Conservation (phyloP, 2,113 vertebrate genomes). For the Equus quagga region DNA sequence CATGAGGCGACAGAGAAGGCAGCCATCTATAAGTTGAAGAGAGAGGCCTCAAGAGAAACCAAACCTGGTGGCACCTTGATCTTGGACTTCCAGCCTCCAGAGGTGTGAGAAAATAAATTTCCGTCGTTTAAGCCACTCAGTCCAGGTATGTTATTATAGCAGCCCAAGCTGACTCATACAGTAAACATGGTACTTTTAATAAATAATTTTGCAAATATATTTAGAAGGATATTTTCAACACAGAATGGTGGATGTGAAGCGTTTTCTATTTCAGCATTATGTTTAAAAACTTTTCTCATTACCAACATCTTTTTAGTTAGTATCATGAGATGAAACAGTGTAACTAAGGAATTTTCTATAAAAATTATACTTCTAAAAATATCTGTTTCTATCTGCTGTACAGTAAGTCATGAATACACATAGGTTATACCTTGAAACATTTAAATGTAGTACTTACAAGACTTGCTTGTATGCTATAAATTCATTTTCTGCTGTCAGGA, state of each 20-base stretch:
- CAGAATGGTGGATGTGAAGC: not conserved
- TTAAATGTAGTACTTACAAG: not conserved
- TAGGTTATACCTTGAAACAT: not conserved
- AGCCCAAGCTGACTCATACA: not conserved
- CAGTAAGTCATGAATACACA: not conserved
- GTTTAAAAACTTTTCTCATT: constrained; percentile 63
- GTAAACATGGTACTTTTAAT: not conserved
- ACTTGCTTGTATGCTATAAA: constrained; percentile 45
- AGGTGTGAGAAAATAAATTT: not conserved
- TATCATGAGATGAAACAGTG: constrained; percentile 44
- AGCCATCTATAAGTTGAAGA: not conserved
- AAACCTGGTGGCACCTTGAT: not conserved
- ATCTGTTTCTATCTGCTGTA: not conserved
- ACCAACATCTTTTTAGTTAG: constrained; percentile 58
- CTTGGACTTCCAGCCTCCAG: not conserved
- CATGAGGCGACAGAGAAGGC: not conserved
- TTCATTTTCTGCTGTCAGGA: constrained; percentile 73
- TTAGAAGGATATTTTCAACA: constrained; percentile 48
- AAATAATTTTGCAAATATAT: not conserved
- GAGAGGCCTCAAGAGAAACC: not conserved
- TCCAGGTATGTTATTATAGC: not conserved
- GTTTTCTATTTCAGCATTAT: constrained; percentile 61
- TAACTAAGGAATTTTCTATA: not conserved
- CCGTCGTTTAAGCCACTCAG: not conserved
- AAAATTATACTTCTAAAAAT: constrained; percentile 43